A percentile compares a stretch with the other conserved stretches of the same genome.
Conservation (phyloP, 2,797 vertebrate genomes). For the Anabacerthia variegaticeps region DNA sequence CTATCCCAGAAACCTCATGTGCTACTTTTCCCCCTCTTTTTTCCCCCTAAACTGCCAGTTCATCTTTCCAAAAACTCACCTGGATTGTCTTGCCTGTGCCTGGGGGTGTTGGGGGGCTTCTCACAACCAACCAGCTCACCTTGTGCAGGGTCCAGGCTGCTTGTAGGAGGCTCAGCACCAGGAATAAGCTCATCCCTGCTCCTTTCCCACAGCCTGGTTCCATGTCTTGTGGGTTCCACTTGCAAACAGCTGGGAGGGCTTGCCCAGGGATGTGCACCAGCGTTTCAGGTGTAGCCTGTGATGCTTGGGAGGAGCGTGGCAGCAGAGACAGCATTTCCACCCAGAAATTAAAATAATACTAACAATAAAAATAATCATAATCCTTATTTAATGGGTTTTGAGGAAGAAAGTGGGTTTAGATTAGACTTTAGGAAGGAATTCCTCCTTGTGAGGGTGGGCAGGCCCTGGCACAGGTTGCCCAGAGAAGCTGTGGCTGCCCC, state of each 20-base stretch:
- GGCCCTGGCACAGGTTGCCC: not conserved
- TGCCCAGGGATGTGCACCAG: not conserved
- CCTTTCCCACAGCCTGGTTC: no score
- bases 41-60: not conserved
- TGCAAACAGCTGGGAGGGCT: not conserved
- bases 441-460: accelerated
- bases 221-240: not conserved
- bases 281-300: not conserved
- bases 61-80: not conserved
- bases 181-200: not conserved
- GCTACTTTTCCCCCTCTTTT: accelerated
- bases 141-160: not conserved
- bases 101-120: accelerated
- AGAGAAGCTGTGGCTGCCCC: not conserved
- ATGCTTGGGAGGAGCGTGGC: not conserved
- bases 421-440: not conserved
- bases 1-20: accelerated
- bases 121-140: not conserved
- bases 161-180: not conserved
- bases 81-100: accelerated
- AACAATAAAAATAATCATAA: not conserved
- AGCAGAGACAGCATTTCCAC: not conserved
- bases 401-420: not conserved
- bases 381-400: not conserved
- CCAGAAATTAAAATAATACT: not conserved